Base-by-base conservation (phyloP, 2,113 vertebrate species). In the Ciconia boyciana region DNA sequence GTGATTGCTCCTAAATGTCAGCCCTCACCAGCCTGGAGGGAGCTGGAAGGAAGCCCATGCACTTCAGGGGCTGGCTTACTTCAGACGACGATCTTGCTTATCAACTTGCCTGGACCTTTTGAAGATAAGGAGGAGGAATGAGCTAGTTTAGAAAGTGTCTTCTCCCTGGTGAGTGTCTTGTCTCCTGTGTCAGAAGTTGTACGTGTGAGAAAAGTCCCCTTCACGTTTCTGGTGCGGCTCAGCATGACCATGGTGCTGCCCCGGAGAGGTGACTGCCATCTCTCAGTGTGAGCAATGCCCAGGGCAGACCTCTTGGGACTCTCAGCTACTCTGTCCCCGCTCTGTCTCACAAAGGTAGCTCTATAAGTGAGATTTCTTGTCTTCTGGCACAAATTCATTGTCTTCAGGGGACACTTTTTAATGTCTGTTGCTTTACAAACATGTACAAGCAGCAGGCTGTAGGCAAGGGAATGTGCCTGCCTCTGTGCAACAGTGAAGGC, bases 151-250 rank as follows among this genome's bases (percentile, higher is more conserved):
- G 54, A 64, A 83, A n/a, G 29, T 12, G 20, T 34, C 49, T 29
- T 60, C 58, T 81, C 26, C 36, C 43, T 80, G 48, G 11, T 32
- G 28, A 79, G 36, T 3, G 1, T 32, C 57, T 72, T 54, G 16
- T 78, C 32, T 83, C 29, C 41, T 52, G 2, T 34, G 10, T 77
- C 51, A 80, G 52, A 66, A 86, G 54, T 6, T 77, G 44, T 21
- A 69, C 9, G 10, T 0, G 0, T n/a, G 49, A 83, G 44, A 57
- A 65, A 83, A 31, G 22, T 46, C 16, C 7, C 18, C 28, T 51
- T 22, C 22, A 9, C 0, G 0, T 70, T 78, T 82, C 55, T 71
- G 43, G 17, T 32, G 70, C 34, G 32, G 16, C 24, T 87, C 13
- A 34, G 43, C 29, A 15, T 36, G 70, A 21, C 36, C 1, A 0